Percentiles rank a stretch among this genome's conserved stretches.
phyloP scores from a whole-genome alignment of 1,140 invertebrate species.

The Drosophila parabipectinata region DNA sequence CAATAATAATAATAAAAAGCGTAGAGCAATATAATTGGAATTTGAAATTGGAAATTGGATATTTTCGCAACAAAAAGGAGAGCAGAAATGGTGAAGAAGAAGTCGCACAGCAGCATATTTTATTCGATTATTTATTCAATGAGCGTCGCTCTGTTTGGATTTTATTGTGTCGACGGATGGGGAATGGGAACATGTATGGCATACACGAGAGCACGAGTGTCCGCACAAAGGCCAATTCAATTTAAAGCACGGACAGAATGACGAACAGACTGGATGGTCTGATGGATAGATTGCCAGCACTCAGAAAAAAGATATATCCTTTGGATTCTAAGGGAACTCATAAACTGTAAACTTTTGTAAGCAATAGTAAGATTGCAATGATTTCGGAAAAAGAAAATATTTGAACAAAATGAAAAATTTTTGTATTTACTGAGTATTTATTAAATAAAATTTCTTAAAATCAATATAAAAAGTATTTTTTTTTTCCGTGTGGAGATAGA shows the following conservation, averaged over 20 bases:
- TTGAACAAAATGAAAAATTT: too few species aligned
- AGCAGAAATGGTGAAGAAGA: slow-evolving; percentile 47
- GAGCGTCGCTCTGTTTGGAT: slow-evolving; percentile 74
- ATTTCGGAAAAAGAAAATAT: too few species aligned
- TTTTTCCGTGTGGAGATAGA: not conserved
- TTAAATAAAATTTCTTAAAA: too few species aligned
- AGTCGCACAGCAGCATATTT: slow-evolving; percentile 60
- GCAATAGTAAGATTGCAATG: too few species aligned
- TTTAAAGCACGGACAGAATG: slow-evolving; percentile 58
- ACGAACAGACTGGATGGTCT: slow-evolving; percentile 16
- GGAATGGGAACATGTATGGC: slow-evolving; percentile 61
- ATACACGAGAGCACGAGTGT: slow-evolving; percentile 64
- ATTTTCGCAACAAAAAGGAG: slow-evolving; percentile 73
- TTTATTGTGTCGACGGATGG: slow-evolving; percentile 66
- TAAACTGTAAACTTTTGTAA: not conserved
- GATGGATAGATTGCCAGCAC: slow-evolving; percentile 1
- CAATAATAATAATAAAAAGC: slow-evolving; percentile 75
- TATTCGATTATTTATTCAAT: slow-evolving; percentile 82
- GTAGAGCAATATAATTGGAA: slow-evolving; percentile 82
- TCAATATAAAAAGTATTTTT: not conserved
- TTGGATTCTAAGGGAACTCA: not conserved
- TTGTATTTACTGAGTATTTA: too few species aligned
- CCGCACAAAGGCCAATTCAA: slow-evolving; percentile 78
- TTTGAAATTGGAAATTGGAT: slow-evolving; percentile 82
- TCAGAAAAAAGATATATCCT: not conserved